These are phyloP conservation scores for Anastrepha obliqua DNA, from an alignment of 1,140 invertebrate species.

Conservation along the genomic window DNA sequence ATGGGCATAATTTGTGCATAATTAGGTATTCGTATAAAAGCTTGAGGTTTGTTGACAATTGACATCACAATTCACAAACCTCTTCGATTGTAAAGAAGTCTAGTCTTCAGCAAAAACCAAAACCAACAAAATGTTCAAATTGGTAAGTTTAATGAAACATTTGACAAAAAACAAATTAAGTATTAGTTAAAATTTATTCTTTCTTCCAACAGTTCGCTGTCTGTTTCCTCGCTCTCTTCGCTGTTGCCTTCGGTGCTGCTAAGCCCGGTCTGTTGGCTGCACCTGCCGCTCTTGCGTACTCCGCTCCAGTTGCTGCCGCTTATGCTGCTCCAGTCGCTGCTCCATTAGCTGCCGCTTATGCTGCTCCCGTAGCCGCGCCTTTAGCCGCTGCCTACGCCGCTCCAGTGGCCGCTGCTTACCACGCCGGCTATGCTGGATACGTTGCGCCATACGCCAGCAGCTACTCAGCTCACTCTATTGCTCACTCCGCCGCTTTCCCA, in stretches of 20 bases:
- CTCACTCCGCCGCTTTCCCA: slow-evolving; percentile 50
- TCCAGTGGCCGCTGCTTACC: slow-evolving; percentile 58
- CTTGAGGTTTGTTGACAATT: not conserved
- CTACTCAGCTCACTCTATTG: slow-evolving; percentile 60
- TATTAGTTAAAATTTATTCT: too few species aligned
- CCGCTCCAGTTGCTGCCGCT: slow-evolving; percentile 63
- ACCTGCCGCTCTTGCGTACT: slow-evolving; percentile 54
- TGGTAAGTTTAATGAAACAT: not conserved
- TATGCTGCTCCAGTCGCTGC: too few species aligned
- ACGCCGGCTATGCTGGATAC: slow-evolving; percentile 60
- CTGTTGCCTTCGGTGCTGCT: slow-evolving; percentile 61
- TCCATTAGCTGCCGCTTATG: slow-evolving; percentile 57
- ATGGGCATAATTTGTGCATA: too few species aligned
- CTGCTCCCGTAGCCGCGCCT: slow-evolving; percentile 56
- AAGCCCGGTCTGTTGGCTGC: slow-evolving; percentile 53
- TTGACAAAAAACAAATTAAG: not conserved
- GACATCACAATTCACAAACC: not conserved
- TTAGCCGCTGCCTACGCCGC: slow-evolving; percentile 16
- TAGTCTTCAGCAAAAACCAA: not conserved
- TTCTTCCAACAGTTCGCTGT: slow-evolving; percentile 1
- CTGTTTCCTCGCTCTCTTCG: slow-evolving; percentile 63
- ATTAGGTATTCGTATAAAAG: slow-evolving; percentile 27
- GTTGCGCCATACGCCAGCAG: slow-evolving; percentile 64
- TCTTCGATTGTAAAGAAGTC: not conserved
- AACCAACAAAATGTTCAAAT: slow-evolving; percentile 54